phyloP scores from a whole-genome alignment of 2,797 vertebrate genomes.

The Miichthys miiuy region DNA sequence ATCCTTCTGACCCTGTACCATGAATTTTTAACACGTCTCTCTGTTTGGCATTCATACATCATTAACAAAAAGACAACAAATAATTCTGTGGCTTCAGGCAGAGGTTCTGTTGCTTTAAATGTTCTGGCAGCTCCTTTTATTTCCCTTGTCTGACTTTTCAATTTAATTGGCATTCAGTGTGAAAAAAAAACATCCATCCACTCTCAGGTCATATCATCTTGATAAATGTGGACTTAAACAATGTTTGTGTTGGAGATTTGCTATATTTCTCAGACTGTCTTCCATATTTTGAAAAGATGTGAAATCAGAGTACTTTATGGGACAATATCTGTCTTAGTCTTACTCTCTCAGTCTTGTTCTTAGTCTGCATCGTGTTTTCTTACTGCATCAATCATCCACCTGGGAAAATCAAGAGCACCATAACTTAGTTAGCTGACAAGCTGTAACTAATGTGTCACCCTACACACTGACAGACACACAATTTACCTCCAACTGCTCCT shows the following conservation, averaged over 20 bases:
- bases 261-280: not conserved
- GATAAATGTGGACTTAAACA: not conserved
- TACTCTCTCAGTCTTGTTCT: not conserved
- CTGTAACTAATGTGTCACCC: constrained; percentile 10
- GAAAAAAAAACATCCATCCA: not conserved
- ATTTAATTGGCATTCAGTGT: not conserved
- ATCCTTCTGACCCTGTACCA: not conserved
- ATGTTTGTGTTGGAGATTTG: not conserved
- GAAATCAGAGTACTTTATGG: too few species aligned
- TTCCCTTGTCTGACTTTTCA: constrained; percentile 10
- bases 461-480: not conserved
- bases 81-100: constrained; percentile 12
- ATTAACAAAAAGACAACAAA: constrained; percentile 15
- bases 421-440: constrained; percentile 27
- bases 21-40: constrained; percentile 2
- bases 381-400: constrained; percentile 3
- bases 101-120: constrained; percentile 16
- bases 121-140: not conserved
- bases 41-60: constrained; percentile 15
- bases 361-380: constrained; percentile 25
- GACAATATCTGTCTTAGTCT: not conserved
- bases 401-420: constrained; percentile 27
- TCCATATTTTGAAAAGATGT: not conserved
- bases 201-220: constrained; percentile 3
- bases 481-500: not conserved